phyloP scores from a whole-genome alignment of 2,888 invertebrate species.

The Calameuta pallipes region DNA sequence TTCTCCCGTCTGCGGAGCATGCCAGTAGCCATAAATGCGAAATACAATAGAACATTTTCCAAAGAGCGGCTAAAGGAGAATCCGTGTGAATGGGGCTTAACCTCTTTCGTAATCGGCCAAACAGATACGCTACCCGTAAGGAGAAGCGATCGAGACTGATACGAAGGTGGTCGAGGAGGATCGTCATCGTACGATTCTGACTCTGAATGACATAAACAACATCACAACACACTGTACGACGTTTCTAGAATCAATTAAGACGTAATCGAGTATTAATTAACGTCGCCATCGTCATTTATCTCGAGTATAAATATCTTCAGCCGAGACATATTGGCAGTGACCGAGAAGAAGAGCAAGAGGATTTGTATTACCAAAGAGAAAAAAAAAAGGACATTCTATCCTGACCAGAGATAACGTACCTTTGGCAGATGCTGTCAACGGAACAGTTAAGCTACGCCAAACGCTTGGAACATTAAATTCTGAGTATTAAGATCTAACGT shows the following conservation, averaged over 20 bases:
- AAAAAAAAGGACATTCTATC: neutral
- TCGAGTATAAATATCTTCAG: neutral
- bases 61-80: conserved; percentile 8
- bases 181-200: neutral
- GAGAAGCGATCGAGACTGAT: neutral
- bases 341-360: neutral
- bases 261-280: neutral
- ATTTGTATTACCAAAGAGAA: neutral
- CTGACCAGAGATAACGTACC: neutral
- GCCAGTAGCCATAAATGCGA: conserved; percentile 3
- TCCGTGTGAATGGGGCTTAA: neutral
- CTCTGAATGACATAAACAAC: neutral
- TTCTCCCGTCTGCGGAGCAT: conserved; percentile 2
- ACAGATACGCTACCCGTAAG: neutral
- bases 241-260: neutral
- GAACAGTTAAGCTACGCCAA: neutral
- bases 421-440: neutral
- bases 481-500: neutral
- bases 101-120: neutral
- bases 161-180: neutral
- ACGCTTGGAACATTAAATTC: neutral
- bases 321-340: neutral
- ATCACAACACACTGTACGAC: neutral
- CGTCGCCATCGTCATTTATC: neutral
- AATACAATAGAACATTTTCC: conserved; percentile 14